Evolutionary conservation across 2,797 vertebrate genomes (phyloP), one percentile per base, ranked within the genome.

Genomic region (Myotis findleyi): DNA sequence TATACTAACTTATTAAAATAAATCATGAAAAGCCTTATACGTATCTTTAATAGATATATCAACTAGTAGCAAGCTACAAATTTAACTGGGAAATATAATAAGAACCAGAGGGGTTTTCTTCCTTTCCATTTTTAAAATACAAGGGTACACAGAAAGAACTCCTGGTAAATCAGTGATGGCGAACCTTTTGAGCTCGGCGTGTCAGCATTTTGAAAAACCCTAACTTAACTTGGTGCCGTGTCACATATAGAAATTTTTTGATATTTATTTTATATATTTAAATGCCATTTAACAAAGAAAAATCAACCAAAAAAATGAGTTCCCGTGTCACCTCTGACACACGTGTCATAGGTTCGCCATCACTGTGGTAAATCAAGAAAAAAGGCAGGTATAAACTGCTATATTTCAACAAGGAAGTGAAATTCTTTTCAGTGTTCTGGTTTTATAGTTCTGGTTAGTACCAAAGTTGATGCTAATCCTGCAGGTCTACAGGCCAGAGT

Each of bases 61-160:
- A 83, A 75, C 21, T 44, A 93, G 49, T 41, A 38, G 23, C 13
- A 86, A 94, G 27, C 23, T 86, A 92, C 5, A 91, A 75, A 92
- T 80, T 89, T 94, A 94, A 89, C 51, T 68, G 17, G 38, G 55
- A 93, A 95, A 84, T 83, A 69, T 3, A 81, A 92, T 72, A 86
- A 94, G 93, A 93, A 64, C 7, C 36, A 71, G 72, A 38, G 6
- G 9, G 18, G 11, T 68, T 33, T 59, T 76, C 38, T 11, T 47
- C 36, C 73, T 69, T 36, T 91, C 36, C 12, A 71, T 68, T 95
- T 93, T 41, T 27, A 81, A 96, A 94, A 82, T 89, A 71, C 21
- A 81, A 73, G 18, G 30, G 9, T 87, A 95, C 47, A 84, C 3
- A 88, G 25, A 85, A 77, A 64, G 47, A 89, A 44, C 13, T 86